A percentile compares a stretch with the other conserved stretches of the same genome.
These are phyloP conservation scores for Macrotis lagotis DNA, from an alignment of 2,113 vertebrate genomes.

Conservation along the genomic window DNA sequence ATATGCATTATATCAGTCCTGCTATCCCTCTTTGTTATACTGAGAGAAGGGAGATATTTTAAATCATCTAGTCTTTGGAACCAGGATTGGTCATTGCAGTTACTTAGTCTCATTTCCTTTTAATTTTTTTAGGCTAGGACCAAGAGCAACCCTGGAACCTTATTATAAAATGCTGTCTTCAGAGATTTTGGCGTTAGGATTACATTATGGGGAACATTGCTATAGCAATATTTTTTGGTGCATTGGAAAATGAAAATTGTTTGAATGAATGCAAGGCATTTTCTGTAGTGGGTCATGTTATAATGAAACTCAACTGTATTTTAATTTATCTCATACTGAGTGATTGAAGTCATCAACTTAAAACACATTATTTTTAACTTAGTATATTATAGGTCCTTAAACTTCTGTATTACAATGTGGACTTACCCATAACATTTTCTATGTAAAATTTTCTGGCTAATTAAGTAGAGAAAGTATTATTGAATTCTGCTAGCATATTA, in stretches of 20 bases:
- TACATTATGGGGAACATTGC: neutral
- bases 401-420: conserved; percentile 33
- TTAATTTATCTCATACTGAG: conserved; percentile 26
- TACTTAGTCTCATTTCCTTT: neutral
- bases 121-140: neutral
- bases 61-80: neutral
- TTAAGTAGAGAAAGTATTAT: conserved; percentile 46
- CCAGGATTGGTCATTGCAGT: neutral
- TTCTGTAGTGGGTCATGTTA: conserved; percentile 17
- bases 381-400: conserved; percentile 4
- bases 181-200: neutral
- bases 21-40: neutral
- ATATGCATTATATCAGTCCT: neutral
- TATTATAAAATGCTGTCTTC: neutral
- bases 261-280: neutral
- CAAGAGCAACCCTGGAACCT: neutral
- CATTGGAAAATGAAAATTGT: neutral
- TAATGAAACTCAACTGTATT: conserved; percentile 9
- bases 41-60: neutral
- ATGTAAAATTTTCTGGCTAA: conserved; percentile 33
- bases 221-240: neutral
- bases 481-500: conserved; percentile 12
- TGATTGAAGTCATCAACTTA: conserved; percentile 11
- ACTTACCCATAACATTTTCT: conserved; percentile 35
- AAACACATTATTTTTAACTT: conserved; percentile 26